Evolutionary conservation across 2,113 vertebrate species (phyloP).

Genomic region (Channa maculata): DNA sequence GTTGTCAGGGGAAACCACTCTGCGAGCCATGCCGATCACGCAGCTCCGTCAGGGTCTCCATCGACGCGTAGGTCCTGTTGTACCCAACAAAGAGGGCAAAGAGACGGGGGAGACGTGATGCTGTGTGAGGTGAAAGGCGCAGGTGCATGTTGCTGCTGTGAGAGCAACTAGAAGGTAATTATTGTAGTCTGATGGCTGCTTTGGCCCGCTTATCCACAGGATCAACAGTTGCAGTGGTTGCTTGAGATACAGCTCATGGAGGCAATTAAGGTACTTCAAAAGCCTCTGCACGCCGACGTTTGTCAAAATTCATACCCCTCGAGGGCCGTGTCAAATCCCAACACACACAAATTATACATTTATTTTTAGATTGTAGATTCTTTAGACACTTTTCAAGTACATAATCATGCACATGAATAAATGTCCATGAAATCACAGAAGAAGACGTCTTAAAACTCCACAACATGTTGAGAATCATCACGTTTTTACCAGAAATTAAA

Average conservation of each 20-base stretch:
- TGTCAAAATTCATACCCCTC: neutral
- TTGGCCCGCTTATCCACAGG: neutral
- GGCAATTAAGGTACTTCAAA: neutral
- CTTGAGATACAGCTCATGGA: neutral
- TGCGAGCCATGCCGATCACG: slow-evolving; percentile 96
- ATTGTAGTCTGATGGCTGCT: neutral
- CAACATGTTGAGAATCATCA: too few species aligned
- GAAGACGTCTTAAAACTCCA: neutral
- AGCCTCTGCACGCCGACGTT: neutral
- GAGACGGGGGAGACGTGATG: neutral
- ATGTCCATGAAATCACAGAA: neutral
- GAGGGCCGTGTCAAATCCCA: neutral
- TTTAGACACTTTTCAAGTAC: too few species aligned
- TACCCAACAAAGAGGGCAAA: neutral
- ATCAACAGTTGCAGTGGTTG: neutral
- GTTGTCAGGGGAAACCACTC: slow-evolving; percentile 89
- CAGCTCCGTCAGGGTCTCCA: slow-evolving; percentile 97
- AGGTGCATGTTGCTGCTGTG: neutral
- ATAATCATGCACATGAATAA: neutral
- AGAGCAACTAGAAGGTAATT: neutral
- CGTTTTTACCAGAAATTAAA: too few species aligned
- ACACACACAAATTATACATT: neutral
- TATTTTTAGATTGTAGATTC: neutral
- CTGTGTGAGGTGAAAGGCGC: neutral
- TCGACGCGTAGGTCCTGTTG: slow-evolving; percentile 92